These are phyloP conservation scores for Thomomys bottae DNA, from an alignment of 2,113 vertebrate species.

Conservation along the genomic window DNA sequence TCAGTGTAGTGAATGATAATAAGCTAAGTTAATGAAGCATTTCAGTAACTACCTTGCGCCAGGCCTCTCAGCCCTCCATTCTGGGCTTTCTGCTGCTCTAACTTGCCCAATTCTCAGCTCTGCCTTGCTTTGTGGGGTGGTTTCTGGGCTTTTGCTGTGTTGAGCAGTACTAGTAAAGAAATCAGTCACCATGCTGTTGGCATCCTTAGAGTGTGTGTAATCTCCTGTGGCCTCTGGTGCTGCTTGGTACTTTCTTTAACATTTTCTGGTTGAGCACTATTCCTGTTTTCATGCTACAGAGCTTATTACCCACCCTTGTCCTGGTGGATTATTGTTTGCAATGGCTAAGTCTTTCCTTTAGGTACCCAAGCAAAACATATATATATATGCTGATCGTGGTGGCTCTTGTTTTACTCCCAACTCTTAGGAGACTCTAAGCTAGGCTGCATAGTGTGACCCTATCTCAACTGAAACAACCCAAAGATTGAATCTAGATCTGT, in stretches of 20 bases:
- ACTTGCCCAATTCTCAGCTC: background rate
- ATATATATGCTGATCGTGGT: background rate
- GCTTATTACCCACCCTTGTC: background rate
- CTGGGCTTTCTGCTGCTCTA: background rate
- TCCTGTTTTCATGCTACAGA: background rate
- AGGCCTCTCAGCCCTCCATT: background rate
- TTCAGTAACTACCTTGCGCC: background rate
- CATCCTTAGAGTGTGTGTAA: background rate
- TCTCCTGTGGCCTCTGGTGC: background rate
- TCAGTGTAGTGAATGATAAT: background rate
- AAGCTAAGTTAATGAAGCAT: background rate
- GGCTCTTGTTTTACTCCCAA: background rate
- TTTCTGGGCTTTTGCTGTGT: background rate
- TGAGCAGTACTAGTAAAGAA: constrained; percentile 28
- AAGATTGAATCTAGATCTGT: background rate
- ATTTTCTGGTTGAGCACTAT: background rate
- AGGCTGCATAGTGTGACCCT: background rate
- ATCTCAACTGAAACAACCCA: background rate
- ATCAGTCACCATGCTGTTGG: background rate
- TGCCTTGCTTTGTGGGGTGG: background rate
- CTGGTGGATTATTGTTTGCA: background rate
- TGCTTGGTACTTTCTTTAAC: background rate
- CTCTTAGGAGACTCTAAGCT: background rate
- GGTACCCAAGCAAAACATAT: background rate
- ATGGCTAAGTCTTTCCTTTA: background rate